Evolutionary conservation across 2,797 vertebrate genomes (phyloP).

Genomic region (Okamejei kenojei): DNA sequence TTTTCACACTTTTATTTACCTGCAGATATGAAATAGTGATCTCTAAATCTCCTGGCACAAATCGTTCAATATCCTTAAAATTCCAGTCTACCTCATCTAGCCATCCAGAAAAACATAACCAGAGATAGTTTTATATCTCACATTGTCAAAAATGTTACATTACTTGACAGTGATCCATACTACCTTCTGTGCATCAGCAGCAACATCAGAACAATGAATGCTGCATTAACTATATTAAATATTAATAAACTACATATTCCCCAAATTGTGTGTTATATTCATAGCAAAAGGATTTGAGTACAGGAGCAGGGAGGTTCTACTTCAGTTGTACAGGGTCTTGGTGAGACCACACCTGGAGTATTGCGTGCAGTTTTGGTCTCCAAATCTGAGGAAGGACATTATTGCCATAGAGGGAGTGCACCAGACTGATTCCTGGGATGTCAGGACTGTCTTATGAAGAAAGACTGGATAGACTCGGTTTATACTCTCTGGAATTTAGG

Average conservation of each 20-base stretch:
- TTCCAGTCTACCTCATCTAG: not conserved
- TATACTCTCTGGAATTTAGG: no score
- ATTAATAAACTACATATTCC: not conserved
- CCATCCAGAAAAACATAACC: not conserved
- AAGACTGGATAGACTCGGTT: no score
- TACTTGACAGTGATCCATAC: not conserved
- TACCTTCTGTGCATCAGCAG: not conserved
- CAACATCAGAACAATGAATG: not conserved
- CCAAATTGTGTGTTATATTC: no score
- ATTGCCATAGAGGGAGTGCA: no score
- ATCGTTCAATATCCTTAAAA: not conserved
- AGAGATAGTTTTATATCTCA: not conserved
- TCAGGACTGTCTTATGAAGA: no score
- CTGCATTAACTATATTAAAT: not conserved
- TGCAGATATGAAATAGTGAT: not conserved
- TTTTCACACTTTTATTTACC: not conserved
- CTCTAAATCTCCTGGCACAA: not conserved
- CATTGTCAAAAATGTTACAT: not conserved
- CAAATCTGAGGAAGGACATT: no score
- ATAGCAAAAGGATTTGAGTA: no score
- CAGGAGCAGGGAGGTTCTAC: no score
- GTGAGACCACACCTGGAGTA: no score
- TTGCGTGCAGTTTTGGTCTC: no score
- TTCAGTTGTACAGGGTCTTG: no score
- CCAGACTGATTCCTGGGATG: no score